phyloP scores from a whole-genome alignment of 2,888 invertebrate genomes.

The Branchipolynoe longqiensis region DNA sequence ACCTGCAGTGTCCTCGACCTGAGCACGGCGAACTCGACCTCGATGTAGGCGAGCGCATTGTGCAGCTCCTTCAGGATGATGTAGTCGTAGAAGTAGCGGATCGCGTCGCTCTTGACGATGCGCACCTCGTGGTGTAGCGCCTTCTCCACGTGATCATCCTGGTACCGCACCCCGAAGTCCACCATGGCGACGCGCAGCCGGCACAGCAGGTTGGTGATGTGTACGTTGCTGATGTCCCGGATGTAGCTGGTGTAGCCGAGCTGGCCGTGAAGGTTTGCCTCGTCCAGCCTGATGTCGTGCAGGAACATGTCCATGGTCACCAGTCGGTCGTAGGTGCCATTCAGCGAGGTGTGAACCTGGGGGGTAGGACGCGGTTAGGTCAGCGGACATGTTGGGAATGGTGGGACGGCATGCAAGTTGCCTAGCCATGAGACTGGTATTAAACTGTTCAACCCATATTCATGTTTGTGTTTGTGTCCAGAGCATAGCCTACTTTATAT shows the following conservation, averaged over 20 bases:
- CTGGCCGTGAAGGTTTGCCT: not conserved
- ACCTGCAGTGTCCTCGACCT: not conserved
- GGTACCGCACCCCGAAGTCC: not conserved
- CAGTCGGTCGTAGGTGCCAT: slow-evolving; percentile 40
- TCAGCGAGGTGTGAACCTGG: slow-evolving; percentile 29
- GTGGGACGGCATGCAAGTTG: no score
- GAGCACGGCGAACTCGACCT: slow-evolving; percentile 3
- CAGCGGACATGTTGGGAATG: no score
- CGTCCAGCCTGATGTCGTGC: slow-evolving; percentile 25
- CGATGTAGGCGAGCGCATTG: slow-evolving; percentile 9
- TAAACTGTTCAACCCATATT: no score
- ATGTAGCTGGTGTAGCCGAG: not conserved
- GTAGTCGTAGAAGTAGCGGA: slow-evolving; percentile 23
- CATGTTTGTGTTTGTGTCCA: no score
- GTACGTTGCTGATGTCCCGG: not conserved
- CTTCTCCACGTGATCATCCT: not conserved
- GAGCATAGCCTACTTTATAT: no score
- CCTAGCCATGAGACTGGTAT: no score
- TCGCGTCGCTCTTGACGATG: not conserved
- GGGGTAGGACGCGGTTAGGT: not conserved
- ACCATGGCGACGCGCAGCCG: slow-evolving; percentile 9
- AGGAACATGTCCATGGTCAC: slow-evolving; percentile 51
- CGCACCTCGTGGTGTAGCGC: not conserved
- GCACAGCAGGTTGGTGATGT: slow-evolving; percentile 20
- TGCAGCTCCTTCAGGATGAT: slow-evolving; percentile 33